Evolutionary conservation across 2,797 vertebrate genomes (phyloP).

Genomic region (Bryconaethiops microstoma): DNA sequence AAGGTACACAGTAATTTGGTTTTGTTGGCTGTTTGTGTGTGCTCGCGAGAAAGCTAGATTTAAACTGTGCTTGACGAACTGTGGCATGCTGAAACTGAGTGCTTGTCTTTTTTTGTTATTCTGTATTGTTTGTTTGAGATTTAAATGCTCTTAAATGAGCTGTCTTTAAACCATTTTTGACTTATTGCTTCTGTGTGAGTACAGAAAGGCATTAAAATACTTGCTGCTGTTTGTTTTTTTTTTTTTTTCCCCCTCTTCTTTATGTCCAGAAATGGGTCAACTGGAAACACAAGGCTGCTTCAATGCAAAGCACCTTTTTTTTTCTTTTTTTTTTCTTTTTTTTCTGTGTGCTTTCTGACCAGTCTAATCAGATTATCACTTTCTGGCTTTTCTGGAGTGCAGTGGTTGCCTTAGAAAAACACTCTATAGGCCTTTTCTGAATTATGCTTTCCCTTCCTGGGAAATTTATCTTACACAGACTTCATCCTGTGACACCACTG

Average conservation of each 20-base stretch:
- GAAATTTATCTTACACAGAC: not conserved
- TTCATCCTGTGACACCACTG: not conserved
- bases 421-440: not conserved
- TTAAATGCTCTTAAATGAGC: conserved; percentile 8
- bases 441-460: not conserved
- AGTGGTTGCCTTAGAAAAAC: not conserved
- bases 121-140: not conserved
- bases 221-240: not conserved
- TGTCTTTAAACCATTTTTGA: not conserved
- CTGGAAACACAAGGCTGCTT: conserved; percentile 62
- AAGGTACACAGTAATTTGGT: conserved; percentile 68
- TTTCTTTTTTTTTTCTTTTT: too few species aligned
- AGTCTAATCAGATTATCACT: conserved; percentile 24
- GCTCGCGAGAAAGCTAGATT: not conserved
- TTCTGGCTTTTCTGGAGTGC: not conserved
- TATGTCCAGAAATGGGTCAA: conserved; percentile 65
- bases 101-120: conserved; percentile 25
- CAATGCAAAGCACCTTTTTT: conserved; percentile 61
- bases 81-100: not conserved
- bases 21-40: conserved; percentile 13
- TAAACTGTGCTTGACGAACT: conserved; percentile 15
- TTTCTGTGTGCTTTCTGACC: conserved; percentile 44
- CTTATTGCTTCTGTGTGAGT: not conserved
- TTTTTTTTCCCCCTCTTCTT: conserved; percentile 43
- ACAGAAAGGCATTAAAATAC: not conserved